Conservation (phyloP, 2,797 vertebrate species). For the Xenopus petersii region DNA sequence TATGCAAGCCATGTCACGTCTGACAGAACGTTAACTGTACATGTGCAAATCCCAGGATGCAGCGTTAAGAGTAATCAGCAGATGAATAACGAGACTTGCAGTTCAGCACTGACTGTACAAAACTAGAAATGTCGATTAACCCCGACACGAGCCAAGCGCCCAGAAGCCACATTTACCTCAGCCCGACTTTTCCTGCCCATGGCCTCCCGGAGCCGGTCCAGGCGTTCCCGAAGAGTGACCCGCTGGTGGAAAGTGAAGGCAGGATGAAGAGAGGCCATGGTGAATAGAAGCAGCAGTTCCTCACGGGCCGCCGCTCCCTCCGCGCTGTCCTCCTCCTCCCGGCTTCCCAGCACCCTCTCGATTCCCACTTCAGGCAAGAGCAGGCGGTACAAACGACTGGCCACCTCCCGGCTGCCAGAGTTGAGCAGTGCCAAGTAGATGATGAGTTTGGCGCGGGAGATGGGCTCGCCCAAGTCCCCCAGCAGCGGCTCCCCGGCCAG, state of each 20-base stretch:
- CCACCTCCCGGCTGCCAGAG: constrained; percentile 89
- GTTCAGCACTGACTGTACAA: too few relatives aligned
- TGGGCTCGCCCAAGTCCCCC: constrained; percentile 78
- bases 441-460: constrained; percentile 81
- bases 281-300: constrained; percentile 85
- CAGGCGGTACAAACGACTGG: constrained; percentile 82
- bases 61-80: too few relatives aligned
- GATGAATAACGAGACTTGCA: too few relatives aligned
- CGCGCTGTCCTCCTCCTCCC: constrained; percentile 54
- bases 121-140: too few relatives aligned
- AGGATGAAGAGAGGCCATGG: constrained; percentile 90
- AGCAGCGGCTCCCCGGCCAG: constrained; percentile 61
- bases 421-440: constrained; percentile 86
- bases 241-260: constrained; percentile 92
- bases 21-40: background rate
- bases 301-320: constrained; percentile 68
- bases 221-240: constrained; percentile 77
- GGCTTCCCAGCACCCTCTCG: constrained; percentile 74
- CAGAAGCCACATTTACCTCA: constrained; percentile 4
- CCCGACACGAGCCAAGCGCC: too few relatives aligned
- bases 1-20: background rate
- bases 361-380: constrained; percentile 2
- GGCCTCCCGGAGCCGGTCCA: constrained; percentile 75
- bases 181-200: constrained; percentile 33
- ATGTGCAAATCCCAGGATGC: background rate